phyloP scores from a whole-genome alignment of 1,140 invertebrate species.

The Bombus soroeensis region DNA sequence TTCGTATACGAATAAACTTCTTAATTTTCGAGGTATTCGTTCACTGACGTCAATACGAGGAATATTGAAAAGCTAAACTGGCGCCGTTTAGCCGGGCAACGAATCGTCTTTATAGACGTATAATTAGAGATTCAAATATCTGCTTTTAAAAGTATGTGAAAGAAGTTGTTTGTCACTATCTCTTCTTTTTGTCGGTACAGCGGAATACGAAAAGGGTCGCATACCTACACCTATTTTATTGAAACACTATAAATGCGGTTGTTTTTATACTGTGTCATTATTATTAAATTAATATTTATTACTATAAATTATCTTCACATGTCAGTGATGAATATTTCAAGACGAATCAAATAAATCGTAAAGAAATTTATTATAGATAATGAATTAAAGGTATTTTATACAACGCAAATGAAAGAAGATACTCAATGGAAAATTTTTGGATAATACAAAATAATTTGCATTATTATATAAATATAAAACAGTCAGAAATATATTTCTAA shows the following conservation, averaged over 20 bases:
- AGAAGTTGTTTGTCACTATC: neutral
- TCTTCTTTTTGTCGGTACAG: neutral
- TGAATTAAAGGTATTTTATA: neutral
- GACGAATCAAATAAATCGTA: constrained; percentile 42
- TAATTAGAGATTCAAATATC: constrained; percentile 43
- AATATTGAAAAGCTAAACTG: constrained; percentile 54
- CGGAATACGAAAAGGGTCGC: neutral
- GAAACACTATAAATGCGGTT: neutral
- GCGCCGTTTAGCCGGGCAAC: constrained; percentile 64
- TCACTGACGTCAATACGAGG: constrained; percentile 56
- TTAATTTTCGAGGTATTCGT: constrained; percentile 51
- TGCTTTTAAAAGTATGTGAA: constrained; percentile 15
- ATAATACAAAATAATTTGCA: neutral
- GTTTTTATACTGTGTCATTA: neutral
- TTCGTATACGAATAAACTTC: constrained; percentile 67
- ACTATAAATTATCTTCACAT: neutral
- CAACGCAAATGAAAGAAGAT: neutral
- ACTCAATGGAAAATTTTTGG: neutral
- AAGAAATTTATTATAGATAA: neutral
- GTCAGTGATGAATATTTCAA: constrained; percentile 24
- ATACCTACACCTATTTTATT: neutral
- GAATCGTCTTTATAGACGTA: constrained; percentile 32
- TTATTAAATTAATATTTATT: neutral
- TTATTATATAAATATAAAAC: neutral
- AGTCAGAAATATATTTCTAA: constrained; percentile 27